Evolutionary conservation across 23 tunicate species (phyloP).

Genomic region (Trididemnum clinides): DNA sequence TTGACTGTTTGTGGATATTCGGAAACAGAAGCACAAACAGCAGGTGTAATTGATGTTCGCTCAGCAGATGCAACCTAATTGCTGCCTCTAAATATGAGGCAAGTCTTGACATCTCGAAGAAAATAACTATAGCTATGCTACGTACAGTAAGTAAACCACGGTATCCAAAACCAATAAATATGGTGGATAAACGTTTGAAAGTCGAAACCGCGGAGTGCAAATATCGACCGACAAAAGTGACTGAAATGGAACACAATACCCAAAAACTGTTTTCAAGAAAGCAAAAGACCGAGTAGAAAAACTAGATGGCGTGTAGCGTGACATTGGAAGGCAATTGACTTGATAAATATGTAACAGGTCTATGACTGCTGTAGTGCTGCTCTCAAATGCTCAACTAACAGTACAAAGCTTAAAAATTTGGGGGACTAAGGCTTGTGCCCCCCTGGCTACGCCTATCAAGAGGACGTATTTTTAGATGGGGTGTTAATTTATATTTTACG

Average conservation of each 20-base stretch:
- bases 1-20: not conserved
- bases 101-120: not conserved
- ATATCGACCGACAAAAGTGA: not conserved
- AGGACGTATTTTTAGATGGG: no score
- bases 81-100: not conserved
- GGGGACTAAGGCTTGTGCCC: no score
- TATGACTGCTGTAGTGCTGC: no score
- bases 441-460: no score
- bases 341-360: no score
- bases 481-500: no score
- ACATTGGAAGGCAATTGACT: not conserved
- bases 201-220: not conserved
- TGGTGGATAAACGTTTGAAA: not conserved
- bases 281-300: not conserved
- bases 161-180: not conserved
- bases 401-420: no score
- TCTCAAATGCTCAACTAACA: no score
- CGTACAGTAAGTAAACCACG: not conserved
- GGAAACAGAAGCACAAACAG: no score
- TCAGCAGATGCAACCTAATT: not conserved
- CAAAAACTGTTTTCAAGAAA: not conserved
- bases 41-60: not conserved
- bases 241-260: not conserved
- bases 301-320: not conserved
- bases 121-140: not conserved